Base-by-base conservation (phyloP, 2,888 invertebrate genomes). In the Lissocephala sabroskyi region DNA sequence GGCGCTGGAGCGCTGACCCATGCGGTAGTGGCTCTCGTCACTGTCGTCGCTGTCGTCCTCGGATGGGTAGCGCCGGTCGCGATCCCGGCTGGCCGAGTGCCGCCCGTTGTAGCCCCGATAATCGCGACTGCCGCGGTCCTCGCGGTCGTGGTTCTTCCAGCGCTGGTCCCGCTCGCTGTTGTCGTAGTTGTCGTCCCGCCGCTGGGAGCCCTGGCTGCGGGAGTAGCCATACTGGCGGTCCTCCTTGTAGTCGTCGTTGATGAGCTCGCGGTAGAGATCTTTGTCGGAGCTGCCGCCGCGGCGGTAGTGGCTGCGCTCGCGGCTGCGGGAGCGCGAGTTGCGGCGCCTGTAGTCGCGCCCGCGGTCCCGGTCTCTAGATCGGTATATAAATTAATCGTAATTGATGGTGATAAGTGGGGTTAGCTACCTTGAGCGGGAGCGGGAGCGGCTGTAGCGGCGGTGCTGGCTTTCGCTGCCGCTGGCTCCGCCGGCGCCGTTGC, bases 1-100 rank as follows among this genome's bases (percentile, higher is more conserved):
- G 18, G 62, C 65, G 10, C 54, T 56, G 1, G 87, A 86, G 48
- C 60, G 78, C 77, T 88, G 88, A 55, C 86, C 86, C n/a, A 42
- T 87, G 1, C 35, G 35, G 9, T 35, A 14, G 6, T 35, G 14
- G 28, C 66, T 66, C 2, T 75, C 78, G 39, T 79, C 79, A 41
- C 79, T 80, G 5, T 82, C 82, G 43, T 81, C 81, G 48, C 80
- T 81, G 40, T 82, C 80, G 30, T 80, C 79, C 9, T 83, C 84
- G 0, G 78, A 61, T 10, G 75, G 73, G 11, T 64, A 76, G 2
- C 61, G 59, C 13, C 54, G 45, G 1, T 73, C 70, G 56, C 55
- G 60, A 2, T 79, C 73, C 4, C 73, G 56, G 11, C 75, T 56
- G 57, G n/a, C n/a, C n/a, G n/a, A n/a, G n/a, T n/a, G n/a, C n/a